Conservation (phyloP, 2,797 vertebrate genomes). For the Ciconia nigra region DNA sequence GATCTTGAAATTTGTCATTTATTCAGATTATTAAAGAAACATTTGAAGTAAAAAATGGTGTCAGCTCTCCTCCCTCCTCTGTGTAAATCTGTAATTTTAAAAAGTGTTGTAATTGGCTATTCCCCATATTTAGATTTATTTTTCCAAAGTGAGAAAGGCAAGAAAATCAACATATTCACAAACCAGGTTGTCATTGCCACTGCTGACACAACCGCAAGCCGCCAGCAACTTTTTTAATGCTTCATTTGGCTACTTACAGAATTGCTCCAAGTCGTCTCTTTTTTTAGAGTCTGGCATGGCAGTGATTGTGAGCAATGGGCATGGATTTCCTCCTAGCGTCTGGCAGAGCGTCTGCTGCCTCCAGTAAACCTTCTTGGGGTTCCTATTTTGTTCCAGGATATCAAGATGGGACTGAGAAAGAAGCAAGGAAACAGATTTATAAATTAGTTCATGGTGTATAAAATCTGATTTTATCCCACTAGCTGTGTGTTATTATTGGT, state of each 20-base stretch:
- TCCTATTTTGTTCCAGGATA: slow-evolving; percentile 75
- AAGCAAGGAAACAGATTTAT: neutral
- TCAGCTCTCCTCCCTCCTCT: neutral
- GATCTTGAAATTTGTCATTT: neutral
- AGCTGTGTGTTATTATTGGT: neutral
- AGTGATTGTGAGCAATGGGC: slow-evolving; percentile 89
- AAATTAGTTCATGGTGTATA: neutral
- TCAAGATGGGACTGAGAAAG: slow-evolving; percentile 84
- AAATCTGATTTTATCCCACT: neutral
- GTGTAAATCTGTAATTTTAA: neutral
- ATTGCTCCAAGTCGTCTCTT: slow-evolving; percentile 79
- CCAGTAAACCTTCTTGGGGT: slow-evolving; percentile 83
- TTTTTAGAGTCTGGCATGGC: slow-evolving; percentile 81
- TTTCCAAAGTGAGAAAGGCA: neutral
- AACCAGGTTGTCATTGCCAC: neutral
- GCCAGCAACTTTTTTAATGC: neutral
- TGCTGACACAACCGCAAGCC: neutral
- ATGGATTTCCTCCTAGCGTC: slow-evolving; percentile 85
- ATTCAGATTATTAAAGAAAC: neutral
- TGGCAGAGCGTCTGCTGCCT: slow-evolving; percentile 81
- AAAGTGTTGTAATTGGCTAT: neutral
- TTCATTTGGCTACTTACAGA: slow-evolving; percentile 81
- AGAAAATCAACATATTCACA: neutral
- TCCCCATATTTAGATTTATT: neutral
- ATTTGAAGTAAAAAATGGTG: neutral